phyloP scores from a whole-genome alignment of 2,888 invertebrate genomes.

The Hyalella azteca region DNA sequence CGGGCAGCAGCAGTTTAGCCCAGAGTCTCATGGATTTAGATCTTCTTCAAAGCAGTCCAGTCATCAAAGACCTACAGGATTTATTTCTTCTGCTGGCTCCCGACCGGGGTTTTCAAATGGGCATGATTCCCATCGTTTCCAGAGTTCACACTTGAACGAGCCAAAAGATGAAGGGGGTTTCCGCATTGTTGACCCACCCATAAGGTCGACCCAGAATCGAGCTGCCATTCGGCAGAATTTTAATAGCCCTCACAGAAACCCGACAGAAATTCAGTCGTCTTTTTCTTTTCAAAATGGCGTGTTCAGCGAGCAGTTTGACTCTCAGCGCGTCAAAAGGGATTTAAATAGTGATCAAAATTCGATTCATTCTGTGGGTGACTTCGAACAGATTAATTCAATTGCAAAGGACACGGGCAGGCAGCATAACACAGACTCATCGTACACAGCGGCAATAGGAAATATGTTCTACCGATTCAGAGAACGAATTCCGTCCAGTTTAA shows the following conservation, averaged over 20 bases:
- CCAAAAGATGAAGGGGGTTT: too few species aligned
- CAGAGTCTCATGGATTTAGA: too few species aligned
- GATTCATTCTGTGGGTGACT: neutral
- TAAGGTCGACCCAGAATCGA: too few species aligned
- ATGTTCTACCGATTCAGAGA: neutral
- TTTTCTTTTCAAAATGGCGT: conserved; percentile 29
- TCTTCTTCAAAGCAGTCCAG: too few species aligned
- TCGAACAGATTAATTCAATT: neutral
- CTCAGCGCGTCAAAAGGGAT: neutral
- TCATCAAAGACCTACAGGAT: too few species aligned
- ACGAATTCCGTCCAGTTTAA: neutral
- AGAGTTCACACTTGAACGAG: too few species aligned
- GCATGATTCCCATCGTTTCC: too few species aligned
- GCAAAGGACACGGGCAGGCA: neutral
- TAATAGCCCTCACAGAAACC: neutral
- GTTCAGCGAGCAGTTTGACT: conserved; percentile 13
- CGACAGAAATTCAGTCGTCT: neutral
- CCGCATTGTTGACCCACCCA: neutral
- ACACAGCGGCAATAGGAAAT: neutral
- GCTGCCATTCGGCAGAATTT: too few species aligned
- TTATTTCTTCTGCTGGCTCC: too few species aligned
- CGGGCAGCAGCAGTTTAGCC: too few species aligned
- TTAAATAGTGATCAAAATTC: neutral
- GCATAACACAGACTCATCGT: neutral
- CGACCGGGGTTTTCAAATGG: too few species aligned